A percentile compares a stretch with the other conserved stretches of the same genome.
These are phyloP conservation scores for Drosophila anomalipes DNA, from an alignment of 2,888 invertebrate species.

Conservation along the genomic window DNA sequence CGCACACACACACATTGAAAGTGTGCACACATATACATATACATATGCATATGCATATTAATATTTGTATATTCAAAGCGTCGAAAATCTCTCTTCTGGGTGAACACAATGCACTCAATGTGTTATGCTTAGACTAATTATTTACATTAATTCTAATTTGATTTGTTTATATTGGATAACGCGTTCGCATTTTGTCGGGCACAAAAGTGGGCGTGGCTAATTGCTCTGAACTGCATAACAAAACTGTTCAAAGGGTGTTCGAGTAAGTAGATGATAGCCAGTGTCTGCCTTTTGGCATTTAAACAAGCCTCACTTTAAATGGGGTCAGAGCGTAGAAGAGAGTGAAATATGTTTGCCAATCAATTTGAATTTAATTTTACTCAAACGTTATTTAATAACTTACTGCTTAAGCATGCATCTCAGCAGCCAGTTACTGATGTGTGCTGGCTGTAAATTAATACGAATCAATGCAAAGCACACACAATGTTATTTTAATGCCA, in stretches of 20 bases:
- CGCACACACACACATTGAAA: neutral
- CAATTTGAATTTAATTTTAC: neutral
- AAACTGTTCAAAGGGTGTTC: neutral
- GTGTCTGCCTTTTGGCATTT: conserved; percentile 5
- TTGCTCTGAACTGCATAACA: neutral
- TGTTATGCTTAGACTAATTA: conserved; percentile 47
- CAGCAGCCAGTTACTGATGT: neutral
- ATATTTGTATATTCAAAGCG: neutral
- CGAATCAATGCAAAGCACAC: neutral
- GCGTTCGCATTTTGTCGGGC: neutral
- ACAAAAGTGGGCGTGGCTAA: neutral
- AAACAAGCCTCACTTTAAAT: neutral
- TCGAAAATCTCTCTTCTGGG: neutral
- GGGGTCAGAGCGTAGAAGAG: neutral
- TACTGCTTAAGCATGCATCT: neutral
- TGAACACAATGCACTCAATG: conserved; percentile 6
- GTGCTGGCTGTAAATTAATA: neutral
- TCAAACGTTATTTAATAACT: conserved; percentile 6
- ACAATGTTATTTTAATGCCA: conserved; percentile 1
- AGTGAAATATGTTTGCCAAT: neutral
- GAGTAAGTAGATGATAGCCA: neutral
- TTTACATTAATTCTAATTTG: conserved; percentile 28
- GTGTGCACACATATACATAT: neutral
- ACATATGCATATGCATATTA: too few species aligned
- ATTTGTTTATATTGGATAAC: conserved; percentile 5